phyloP scores from a whole-genome alignment of 64 coral and sea anemone species.

The Porites australiensis region DNA sequence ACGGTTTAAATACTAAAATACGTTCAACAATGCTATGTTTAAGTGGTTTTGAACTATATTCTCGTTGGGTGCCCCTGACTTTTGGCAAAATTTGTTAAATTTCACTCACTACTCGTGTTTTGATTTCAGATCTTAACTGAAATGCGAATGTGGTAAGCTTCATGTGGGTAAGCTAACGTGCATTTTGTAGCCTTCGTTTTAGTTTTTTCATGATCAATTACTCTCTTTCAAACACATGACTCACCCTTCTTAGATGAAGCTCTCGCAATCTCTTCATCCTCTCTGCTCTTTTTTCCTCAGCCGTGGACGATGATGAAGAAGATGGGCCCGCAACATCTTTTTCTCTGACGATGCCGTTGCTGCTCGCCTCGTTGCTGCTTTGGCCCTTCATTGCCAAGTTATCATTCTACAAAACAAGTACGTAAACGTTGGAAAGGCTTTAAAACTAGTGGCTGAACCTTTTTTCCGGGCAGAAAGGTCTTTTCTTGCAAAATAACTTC shows the following conservation, averaged over 20 bases:
- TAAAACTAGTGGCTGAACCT: neutral
- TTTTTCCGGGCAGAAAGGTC: neutral
- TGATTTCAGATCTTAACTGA: too few relatives aligned
- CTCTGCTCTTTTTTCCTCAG: conserved; percentile 82
- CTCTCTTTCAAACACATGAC: neutral
- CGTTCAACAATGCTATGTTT: too few relatives aligned
- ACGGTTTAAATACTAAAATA: too few relatives aligned
- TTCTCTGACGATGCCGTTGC: too few relatives aligned
- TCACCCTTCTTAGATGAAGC: conserved; percentile 92
- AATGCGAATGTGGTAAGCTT: too few relatives aligned
- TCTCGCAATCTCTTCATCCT: conserved; percentile 90
- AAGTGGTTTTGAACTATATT: too few relatives aligned
- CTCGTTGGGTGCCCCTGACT: too few relatives aligned
- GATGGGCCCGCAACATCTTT: neutral
- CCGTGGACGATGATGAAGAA: conserved; percentile 60
- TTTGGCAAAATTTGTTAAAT: too few relatives aligned
- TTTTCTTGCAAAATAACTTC: neutral
- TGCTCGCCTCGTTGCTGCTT: neutral
- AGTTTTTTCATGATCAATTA: neutral
- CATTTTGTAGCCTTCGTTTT: too few relatives aligned
- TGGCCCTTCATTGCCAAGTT: neutral
- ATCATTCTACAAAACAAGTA: neutral
- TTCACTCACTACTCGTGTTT: too few relatives aligned
- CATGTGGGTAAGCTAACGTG: too few relatives aligned
- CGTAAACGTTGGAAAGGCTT: neutral